Percentiles rank a stretch among this genome's conserved stretches.
phyloP scores from a whole-genome alignment of 92 coral and sea anemone species.

The Virgularia gustaviana region DNA sequence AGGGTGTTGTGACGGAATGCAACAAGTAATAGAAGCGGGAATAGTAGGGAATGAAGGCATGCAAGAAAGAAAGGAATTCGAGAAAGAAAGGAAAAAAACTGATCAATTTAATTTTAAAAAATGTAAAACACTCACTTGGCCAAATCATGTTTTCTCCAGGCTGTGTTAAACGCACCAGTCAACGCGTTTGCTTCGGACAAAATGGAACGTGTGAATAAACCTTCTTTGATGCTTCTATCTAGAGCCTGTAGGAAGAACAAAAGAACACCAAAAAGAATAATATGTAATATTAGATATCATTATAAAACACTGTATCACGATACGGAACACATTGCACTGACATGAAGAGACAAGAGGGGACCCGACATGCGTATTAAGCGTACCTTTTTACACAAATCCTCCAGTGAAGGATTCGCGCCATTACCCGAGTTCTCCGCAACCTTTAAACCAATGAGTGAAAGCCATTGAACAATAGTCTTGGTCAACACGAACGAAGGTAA shows the following conservation, averaged over 20 bases:
- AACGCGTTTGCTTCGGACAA: constrained; percentile 74
- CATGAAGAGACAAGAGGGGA: no score
- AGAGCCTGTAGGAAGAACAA: constrained; percentile 59
- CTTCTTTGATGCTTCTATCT: constrained; percentile 70
- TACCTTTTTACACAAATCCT: constrained; percentile 89
- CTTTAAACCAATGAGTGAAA: constrained; percentile 56
- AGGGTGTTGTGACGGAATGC: neutral
- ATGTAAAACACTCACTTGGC: constrained; percentile 60
- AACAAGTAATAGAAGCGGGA: neutral
- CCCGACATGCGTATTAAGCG: no score
- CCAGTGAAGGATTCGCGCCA: constrained; percentile 43
- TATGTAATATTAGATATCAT: no score
- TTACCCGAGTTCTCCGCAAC: constrained; percentile 39
- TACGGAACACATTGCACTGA: no score
- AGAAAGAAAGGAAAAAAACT: neutral
- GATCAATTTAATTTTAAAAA: neutral
- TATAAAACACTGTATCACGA: no score
- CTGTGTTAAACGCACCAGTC: constrained; percentile 89
- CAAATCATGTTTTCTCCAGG: constrained; percentile 96
- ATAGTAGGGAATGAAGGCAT: neutral
- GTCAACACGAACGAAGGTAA: constrained; percentile 87
- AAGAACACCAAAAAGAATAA: no score
- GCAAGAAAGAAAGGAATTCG: neutral
- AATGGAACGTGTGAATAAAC: constrained; percentile 56
- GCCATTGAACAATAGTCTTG: constrained; percentile 64